Percentiles rank a stretch among this genome's conserved stretches.
Conservation (phyloP, 2,888 invertebrate genomes). For the Sesia apiformis region DNA sequence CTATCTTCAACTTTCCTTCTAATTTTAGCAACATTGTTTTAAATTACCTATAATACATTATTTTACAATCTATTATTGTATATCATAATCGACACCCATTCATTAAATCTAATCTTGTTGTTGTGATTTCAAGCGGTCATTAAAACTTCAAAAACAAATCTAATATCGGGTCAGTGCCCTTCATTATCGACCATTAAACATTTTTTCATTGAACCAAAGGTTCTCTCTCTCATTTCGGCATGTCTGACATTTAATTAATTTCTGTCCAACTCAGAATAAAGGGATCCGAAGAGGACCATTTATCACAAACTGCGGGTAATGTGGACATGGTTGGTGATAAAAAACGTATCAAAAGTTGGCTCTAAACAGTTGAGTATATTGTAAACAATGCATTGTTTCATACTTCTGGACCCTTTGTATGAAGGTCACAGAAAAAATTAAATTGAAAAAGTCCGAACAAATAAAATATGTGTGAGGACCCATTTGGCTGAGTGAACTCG, state of each 20-base stretch:
- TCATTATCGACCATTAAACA: constrained; percentile 1
- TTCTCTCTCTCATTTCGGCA: constrained; percentile 1
- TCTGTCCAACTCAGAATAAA: constrained; percentile 14
- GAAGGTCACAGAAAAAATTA: background rate
- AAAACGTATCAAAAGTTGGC: background rate
- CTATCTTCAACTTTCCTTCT: too few species aligned
- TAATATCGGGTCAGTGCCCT: background rate
- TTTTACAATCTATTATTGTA: too few species aligned
- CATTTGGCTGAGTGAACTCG: background rate
- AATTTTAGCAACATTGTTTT: too few species aligned
- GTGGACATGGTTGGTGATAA: constrained; percentile 2
- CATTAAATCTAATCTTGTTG: too few species aligned
- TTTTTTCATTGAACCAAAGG: constrained; percentile 1
- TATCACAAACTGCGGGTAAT: constrained; percentile 11
- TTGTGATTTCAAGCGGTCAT: background rate
- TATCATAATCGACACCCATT: too few species aligned
- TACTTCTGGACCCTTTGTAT: background rate
- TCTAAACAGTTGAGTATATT: background rate
- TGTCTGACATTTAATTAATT: constrained; percentile 19
- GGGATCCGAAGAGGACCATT: constrained; percentile 14
- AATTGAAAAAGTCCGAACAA: background rate
- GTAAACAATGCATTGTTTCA: background rate
- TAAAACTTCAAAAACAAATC: background rate
- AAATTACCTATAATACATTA: too few species aligned
- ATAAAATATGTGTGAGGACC: background rate